Evolutionary conservation across 1,140 invertebrate species (phyloP).

Genomic region (Drosophila elegans): DNA sequence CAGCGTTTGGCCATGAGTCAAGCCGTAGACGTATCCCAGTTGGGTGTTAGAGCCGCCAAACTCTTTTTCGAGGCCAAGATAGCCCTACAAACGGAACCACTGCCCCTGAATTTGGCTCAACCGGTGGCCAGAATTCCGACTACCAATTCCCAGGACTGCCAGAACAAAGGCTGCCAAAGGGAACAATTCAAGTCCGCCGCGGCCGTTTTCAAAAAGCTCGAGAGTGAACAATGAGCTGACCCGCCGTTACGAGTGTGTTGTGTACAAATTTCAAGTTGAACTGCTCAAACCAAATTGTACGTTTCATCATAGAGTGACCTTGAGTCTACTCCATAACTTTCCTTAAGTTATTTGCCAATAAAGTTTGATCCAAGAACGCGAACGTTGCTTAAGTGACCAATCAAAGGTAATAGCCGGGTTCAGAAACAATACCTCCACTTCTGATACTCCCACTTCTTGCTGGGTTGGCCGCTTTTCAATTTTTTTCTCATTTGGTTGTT

Average conservation of each 20-base stretch:
- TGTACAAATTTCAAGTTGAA: conserved; percentile 31
- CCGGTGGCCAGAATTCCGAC: background rate
- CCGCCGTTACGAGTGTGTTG: conserved; percentile 4
- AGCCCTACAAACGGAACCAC: conserved; percentile 17
- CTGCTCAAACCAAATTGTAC: conserved; percentile 12
- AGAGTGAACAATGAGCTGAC: background rate
- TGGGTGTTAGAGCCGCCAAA: conserved; percentile 51
- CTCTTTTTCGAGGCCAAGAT: conserved; percentile 65
- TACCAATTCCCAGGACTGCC: too few species aligned
- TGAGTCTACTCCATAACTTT: conserved; percentile 25
- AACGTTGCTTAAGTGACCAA: conserved; percentile 72
- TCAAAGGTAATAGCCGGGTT: conserved; percentile 72
- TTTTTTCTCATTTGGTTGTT: conserved; percentile 21
- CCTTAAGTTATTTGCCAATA: conserved; percentile 70
- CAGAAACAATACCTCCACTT: conserved; percentile 18
- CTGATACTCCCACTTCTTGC: conserved; percentile 11
- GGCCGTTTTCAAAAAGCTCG: conserved; percentile 10
- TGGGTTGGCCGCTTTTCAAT: conserved; percentile 17
- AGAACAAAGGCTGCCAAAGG: background rate
- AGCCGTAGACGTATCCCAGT: conserved; percentile 41
- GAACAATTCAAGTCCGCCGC: background rate
- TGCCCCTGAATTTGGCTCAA: background rate
- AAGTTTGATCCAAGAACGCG: conserved; percentile 47
- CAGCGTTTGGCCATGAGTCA: background rate
- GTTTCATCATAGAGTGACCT: conserved; percentile 40